Conservation (phyloP, 2,797 vertebrate genomes). For the Danio jaintianensis region DNA sequence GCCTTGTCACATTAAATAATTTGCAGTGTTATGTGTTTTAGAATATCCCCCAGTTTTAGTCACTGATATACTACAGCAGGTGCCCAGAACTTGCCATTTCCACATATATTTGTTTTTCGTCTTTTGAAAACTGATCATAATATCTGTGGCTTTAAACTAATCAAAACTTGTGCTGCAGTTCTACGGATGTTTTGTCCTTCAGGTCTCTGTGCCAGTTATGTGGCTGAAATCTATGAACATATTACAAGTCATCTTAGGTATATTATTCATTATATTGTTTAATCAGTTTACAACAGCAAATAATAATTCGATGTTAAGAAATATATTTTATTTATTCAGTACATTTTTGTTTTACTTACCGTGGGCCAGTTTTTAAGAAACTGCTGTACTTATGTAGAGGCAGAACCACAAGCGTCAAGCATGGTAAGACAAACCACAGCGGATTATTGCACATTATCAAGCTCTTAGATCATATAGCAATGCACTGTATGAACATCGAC, state of each 20-base stretch:
- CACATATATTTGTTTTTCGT: no score
- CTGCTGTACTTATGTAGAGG: constrained; percentile 81
- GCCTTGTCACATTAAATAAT: no score
- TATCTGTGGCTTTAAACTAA: no score
- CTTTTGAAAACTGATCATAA: no score
- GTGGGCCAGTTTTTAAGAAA: constrained; percentile 77
- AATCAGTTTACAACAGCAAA: neutral
- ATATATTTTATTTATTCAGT: neutral
- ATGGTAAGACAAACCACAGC: constrained; percentile 75
- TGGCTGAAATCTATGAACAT: no score
- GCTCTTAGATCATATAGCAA: constrained; percentile 48
- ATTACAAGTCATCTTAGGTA: constrained; percentile 7
- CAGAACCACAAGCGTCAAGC: constrained; percentile 70
- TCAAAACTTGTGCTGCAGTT: no score
- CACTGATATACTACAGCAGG: no score
- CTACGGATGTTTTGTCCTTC: no score
- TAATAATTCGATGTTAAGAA: neutral
- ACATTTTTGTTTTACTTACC: constrained; percentile 75
- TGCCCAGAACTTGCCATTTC: no score
- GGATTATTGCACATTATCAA: constrained; percentile 70
- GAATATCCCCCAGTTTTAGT: no score
- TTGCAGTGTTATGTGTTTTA: no score
- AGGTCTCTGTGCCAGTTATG: no score
- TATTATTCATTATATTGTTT: constrained; percentile 9
- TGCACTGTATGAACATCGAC: constrained; percentile 1